Percentiles rank a stretch among this genome's conserved stretches.
phyloP scores from a whole-genome alignment of 2,113 vertebrate genomes.

The Ameiurus melas region DNA sequence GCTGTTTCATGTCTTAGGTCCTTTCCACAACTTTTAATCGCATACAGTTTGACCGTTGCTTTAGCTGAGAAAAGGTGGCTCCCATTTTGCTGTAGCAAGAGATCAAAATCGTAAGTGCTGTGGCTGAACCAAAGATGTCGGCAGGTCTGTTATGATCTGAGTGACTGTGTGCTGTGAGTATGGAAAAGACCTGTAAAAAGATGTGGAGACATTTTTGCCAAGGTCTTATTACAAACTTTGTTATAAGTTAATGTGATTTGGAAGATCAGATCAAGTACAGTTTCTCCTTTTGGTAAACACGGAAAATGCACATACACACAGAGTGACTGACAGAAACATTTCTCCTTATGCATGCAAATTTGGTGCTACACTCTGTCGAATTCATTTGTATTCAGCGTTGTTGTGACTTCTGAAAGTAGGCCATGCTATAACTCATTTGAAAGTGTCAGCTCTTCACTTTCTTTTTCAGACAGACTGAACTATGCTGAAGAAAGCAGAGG shows the following conservation, averaged over 20 bases:
- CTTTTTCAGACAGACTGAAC: conserved; percentile 4
- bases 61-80: not conserved
- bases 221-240: not conserved
- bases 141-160: not conserved
- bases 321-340: conserved; percentile 27
- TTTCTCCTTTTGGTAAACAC: not conserved
- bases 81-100: not conserved
- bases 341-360: conserved; percentile 21
- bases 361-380: conserved; percentile 19
- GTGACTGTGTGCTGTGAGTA: not conserved
- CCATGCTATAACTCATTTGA: conserved; percentile 35
- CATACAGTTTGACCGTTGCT: not conserved
- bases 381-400: conserved; percentile 44
- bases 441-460: conserved; percentile 20
- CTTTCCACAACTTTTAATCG: not conserved
- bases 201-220: not conserved
- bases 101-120: not conserved
- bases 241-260: not conserved
- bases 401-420: conserved; percentile 44
- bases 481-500: not conserved
- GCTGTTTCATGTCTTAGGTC: not conserved
- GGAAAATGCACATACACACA: not conserved
- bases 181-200: not conserved
- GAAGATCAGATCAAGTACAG: not conserved
- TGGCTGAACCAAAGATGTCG: not conserved